These are phyloP conservation scores for Sinocyclocheilus rhinocerous DNA, from an alignment of 2,113 vertebrate genomes.

Conservation along the genomic window DNA sequence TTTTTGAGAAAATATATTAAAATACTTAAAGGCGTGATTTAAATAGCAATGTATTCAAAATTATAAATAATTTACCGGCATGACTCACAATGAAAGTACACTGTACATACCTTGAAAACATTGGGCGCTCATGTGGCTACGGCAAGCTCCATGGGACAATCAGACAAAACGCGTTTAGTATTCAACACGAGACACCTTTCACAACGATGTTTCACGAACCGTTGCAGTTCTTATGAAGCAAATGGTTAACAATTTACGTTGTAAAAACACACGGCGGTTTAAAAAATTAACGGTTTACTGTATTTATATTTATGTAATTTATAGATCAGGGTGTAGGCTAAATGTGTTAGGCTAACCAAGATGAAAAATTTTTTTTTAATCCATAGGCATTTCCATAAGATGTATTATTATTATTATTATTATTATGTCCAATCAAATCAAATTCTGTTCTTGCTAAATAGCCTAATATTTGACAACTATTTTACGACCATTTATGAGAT, in stretches of 20 bases:
- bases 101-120: constrained; percentile 8
- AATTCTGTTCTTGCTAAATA: too few species aligned
- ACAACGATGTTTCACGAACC: neutral
- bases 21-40: neutral
- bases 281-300: neutral
- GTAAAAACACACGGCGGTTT: neutral
- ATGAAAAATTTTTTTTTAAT: neutral
- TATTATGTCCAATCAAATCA: neutral
- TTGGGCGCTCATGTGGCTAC: neutral
- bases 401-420: neutral
- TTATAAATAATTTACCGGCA: neutral
- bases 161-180: neutral
- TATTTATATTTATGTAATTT: too few species aligned
- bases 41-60: neutral
- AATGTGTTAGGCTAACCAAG: neutral
- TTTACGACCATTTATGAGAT: too few species aligned
- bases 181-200: neutral
- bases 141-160: neutral
- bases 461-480: too few species aligned
- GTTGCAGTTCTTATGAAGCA: neutral
- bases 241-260: neutral
- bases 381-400: neutral
- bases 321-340: neutral
- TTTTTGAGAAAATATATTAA: neutral
- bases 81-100: neutral